These are phyloP conservation scores for Neosalanx taihuensis DNA, from an alignment of 2,797 vertebrate genomes.

Conservation along the genomic window DNA sequence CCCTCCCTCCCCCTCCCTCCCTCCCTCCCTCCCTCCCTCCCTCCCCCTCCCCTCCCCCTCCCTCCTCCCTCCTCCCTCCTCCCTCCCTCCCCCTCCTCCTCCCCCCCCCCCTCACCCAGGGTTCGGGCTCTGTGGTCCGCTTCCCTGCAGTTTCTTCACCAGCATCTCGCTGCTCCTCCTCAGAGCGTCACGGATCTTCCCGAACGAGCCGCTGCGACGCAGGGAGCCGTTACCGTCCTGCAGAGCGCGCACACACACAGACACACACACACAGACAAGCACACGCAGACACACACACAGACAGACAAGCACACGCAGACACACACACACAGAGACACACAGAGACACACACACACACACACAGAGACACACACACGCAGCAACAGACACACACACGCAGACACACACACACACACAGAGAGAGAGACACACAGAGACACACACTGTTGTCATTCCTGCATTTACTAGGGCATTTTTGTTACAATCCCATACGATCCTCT, in stretches of 20 bases:
- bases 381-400: too few species aligned
- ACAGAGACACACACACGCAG: neutral
- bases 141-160: constrained; percentile 89
- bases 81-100: too few species aligned
- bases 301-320: neutral
- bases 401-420: neutral
- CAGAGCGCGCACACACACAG: neutral
- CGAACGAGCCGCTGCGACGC: constrained; percentile 83
- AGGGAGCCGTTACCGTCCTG: constrained; percentile 84
- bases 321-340: too few species aligned
- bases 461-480: neutral
- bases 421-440: too few species aligned
- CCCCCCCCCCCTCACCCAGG: constrained; percentile 68
- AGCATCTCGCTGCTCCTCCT: constrained; percentile 91
- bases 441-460: too few species aligned
- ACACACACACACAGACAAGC: constrained; percentile 5
- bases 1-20: too few species aligned
- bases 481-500: neutral
- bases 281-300: neutral
- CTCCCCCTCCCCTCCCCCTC: too few species aligned
- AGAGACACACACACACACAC: neutral
- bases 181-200: constrained; percentile 85
- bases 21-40: too few species aligned
- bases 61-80: too few species aligned
- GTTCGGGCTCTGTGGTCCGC: constrained; percentile 80